Base-by-base conservation (phyloP, 2,888 invertebrate genomes). In the Callyntrura guangdongensis region DNA sequence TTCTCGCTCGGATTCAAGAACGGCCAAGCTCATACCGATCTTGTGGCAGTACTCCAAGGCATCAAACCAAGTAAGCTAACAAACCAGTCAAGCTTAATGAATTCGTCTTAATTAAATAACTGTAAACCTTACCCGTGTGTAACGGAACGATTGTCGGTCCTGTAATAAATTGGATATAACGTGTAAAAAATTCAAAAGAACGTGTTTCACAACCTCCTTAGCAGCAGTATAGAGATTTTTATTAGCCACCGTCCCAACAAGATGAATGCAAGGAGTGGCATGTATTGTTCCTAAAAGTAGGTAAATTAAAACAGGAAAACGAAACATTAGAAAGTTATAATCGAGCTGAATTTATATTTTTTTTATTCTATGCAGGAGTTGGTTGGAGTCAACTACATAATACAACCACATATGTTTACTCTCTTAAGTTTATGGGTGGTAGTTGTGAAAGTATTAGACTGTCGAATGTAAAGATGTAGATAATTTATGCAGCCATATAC, bases 201-300 rank as follows among this genome's bases (percentile, higher is more conserved):
- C n/a, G n/a, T n/a, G n/a, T n/a, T n/a, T n/a, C n/a, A n/a, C n/a
- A 67, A 91, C 92, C 77, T 92, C 92, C 85, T 92, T 92, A 8
- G 59, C 87, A 6, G 91, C 92, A n/a, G 86, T 87, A 79, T 92
- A 92, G 22, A 91, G 87, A 79, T 87, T 92, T 69, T 92, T 92
- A 27, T 87, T 87, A 6, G 87, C 89, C 27, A 89, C 59, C 0
- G 74, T 89, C 3, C 89, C 92, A 59, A 91, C 59, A 14, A 91
- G 69, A 56, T 90, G 89, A 17, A 92, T 87, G 67, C 92, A 92
- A 0, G 92, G 92, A 20, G 86, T 74, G 8, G 91, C 89, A 36
- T 83, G 90, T 4, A 90, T 81, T 67, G 74, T 83, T 36, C 89
- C 89, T 89, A 17, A 1, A 45, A 20, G 22, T 27, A 22, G 49